Evolutionary conservation across 2,797 vertebrate genomes (phyloP).

Genomic region (Artibeus jamaicensis): DNA sequence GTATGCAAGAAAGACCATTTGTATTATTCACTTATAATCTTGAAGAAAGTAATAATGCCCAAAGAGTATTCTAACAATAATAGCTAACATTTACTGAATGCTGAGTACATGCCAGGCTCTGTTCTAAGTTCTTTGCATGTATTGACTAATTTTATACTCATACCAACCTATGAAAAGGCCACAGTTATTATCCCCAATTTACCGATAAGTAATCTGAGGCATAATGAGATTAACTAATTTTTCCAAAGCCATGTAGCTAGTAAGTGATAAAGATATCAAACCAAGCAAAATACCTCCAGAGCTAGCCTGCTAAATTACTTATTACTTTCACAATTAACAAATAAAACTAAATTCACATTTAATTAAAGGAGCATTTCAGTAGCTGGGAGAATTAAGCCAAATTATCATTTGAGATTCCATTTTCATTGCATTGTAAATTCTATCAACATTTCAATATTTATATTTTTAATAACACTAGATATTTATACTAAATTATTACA

Average conservation of each 20-base stretch:
- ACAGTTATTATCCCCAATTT: neutral
- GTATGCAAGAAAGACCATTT: neutral
- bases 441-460: neutral
- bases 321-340: conserved; percentile 7
- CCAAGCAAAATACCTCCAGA: neutral
- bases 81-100: neutral
- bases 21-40: neutral
- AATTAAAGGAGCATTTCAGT: neutral
- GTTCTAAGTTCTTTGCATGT: neutral
- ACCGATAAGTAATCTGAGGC: neutral
- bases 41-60: neutral
- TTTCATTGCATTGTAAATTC: neutral
- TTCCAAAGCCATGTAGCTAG: neutral
- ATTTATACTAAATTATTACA: neutral
- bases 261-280: neutral
- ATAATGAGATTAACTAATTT: neutral
- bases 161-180: neutral
- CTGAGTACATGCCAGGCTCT: neutral
- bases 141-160: conserved; percentile 14
- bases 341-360: neutral
- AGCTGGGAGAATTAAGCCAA: neutral
- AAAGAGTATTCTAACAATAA: neutral
- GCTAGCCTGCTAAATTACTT: neutral
- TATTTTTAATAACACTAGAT: neutral
- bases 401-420: neutral